phyloP scores from a whole-genome alignment of 2,797 vertebrate species.

The Leucoraja ocellata region DNA sequence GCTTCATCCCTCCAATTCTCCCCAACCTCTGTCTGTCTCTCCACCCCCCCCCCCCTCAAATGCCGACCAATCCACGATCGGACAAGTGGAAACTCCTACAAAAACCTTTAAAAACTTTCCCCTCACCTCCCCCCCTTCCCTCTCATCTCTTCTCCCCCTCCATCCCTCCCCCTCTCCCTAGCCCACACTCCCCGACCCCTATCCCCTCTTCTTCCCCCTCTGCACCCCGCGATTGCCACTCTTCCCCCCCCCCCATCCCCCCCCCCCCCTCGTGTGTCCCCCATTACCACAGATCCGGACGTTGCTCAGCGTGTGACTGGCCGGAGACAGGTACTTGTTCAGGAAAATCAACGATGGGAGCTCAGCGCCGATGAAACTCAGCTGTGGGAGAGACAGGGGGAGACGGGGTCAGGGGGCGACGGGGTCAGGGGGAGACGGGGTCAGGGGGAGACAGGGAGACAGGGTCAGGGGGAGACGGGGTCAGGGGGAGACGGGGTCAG shows the following conservation, averaged over 20 bases:
- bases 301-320: slow-evolving; percentile 62
- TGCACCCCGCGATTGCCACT: too few species aligned
- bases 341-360: slow-evolving; percentile 82
- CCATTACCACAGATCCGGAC: slow-evolving; percentile 75
- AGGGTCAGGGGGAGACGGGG: too few species aligned
- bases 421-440: background rate
- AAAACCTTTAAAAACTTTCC: too few species aligned
- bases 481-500: too few species aligned
- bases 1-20: too few species aligned
- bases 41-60: background rate
- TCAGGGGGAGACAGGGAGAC: background rate
- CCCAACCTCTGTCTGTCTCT: too few species aligned
- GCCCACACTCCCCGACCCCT: background rate
- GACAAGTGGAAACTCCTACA: too few species aligned
- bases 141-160: background rate
- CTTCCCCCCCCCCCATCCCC: too few species aligned
- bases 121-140: background rate
- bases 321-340: slow-evolving; percentile 61
- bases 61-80: background rate
- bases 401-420: background rate
- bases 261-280: too few species aligned
- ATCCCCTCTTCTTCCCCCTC: background rate
- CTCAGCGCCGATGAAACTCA: slow-evolving; percentile 84
- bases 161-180: too few species aligned
- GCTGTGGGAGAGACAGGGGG: slow-evolving; percentile 50